phyloP scores from a whole-genome alignment of 2,888 invertebrate genomes.

The Melinaea menophilus region DNA sequence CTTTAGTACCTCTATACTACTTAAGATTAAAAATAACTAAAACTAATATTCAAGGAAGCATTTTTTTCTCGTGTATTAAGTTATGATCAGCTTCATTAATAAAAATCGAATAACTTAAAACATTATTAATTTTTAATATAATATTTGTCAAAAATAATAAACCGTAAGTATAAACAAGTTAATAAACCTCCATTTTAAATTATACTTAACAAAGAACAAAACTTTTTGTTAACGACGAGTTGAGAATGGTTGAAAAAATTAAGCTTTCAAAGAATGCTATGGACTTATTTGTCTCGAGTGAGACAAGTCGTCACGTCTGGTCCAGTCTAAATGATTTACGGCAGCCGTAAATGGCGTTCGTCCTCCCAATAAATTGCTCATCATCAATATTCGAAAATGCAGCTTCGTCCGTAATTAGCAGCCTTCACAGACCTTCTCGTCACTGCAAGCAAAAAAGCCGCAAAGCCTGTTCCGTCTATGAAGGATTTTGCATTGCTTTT shows the following conservation, averaged over 20 bases:
- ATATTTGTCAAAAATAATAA: too few relatives aligned
- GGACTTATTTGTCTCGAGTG: constrained; percentile 68
- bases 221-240: constrained; percentile 46
- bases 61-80: too few relatives aligned
- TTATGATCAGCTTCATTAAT: too few relatives aligned
- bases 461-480: constrained; percentile 72
- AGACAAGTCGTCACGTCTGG: constrained; percentile 74
- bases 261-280: constrained; percentile 64
- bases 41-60: too few relatives aligned
- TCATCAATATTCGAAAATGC: constrained; percentile 78
- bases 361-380: constrained; percentile 75
- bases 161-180: too few relatives aligned
- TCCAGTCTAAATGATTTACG: constrained; percentile 74
- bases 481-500: constrained; percentile 25
- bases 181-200: constrained; percentile 12
- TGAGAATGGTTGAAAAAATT: constrained; percentile 61
- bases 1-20: too few relatives aligned
- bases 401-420: constrained; percentile 74
- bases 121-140: too few relatives aligned
- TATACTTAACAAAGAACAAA: constrained; percentile 38
- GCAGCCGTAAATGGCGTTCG: constrained; percentile 70
- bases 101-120: too few relatives aligned
- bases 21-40: too few relatives aligned
- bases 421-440: constrained; percentile 73
- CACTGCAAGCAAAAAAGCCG: constrained; percentile 59